Percentiles rank a stretch among this genome's conserved stretches.
Evolutionary conservation across 2,797 vertebrate species (phyloP).

Genomic region (Streptopelia turtur): DNA sequence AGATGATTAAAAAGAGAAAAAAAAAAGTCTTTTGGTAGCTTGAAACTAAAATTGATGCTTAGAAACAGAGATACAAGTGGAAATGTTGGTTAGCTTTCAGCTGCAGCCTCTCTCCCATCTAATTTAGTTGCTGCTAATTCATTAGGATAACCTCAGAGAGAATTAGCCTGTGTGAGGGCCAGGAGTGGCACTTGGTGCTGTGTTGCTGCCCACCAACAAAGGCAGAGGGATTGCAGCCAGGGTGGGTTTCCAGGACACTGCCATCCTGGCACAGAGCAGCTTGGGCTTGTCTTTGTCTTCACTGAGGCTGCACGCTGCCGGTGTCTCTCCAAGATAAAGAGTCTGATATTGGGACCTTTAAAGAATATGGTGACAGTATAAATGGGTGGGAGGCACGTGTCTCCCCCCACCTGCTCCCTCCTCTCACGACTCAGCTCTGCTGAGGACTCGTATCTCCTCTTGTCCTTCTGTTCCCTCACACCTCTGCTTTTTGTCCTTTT

Average conservation of each 20-base stretch:
- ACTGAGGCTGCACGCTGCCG: neutral
- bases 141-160: slow-evolving; percentile 73
- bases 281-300: slow-evolving; percentile 53
- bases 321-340: slow-evolving; percentile 43
- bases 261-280: neutral
- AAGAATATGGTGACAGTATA: neutral
- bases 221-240: slow-evolving; percentile 72
- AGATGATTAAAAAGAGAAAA: neutral
- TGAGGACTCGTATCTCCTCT: slow-evolving; percentile 7
- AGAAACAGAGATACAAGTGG: neutral
- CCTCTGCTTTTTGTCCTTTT: neutral
- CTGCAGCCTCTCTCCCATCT: slow-evolving; percentile 33
- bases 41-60: neutral
- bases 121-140: slow-evolving; percentile 79
- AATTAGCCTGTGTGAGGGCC: slow-evolving; percentile 65
- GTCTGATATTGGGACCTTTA: slow-evolving; percentile 35
- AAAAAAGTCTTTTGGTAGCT: neutral
- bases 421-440: neutral
- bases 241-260: slow-evolving; percentile 75
- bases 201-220: slow-evolving; percentile 75
- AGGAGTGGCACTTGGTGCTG: slow-evolving; percentile 77
- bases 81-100: slow-evolving; percentile 36
- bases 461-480: neutral
- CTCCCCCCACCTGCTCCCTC: slow-evolving; percentile 59
- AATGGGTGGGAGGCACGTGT: slow-evolving; percentile 11